A percentile compares a stretch with the other conserved stretches of the same genome.
Conservation (phyloP, 1,140 invertebrate genomes). For the Drosophila fuyamai region DNA sequence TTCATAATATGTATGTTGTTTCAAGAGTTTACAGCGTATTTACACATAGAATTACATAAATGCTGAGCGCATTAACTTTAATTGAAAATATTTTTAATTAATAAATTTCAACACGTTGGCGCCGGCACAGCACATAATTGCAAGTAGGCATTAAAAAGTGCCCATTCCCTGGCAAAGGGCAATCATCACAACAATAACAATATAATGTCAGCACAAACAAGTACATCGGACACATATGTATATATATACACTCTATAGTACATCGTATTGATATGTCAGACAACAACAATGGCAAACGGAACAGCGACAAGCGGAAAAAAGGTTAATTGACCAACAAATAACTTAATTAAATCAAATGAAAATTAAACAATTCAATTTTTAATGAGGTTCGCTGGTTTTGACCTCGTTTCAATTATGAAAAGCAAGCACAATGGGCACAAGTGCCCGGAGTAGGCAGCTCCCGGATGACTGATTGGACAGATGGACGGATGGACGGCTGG, state of each 20-base stretch:
- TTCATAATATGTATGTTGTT: slow-evolving; percentile 40
- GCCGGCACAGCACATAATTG: slow-evolving; percentile 56
- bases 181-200: slow-evolving; percentile 60
- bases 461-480: slow-evolving; percentile 40
- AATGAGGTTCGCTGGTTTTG: slow-evolving; percentile 72
- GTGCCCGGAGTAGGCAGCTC: slow-evolving; percentile 29
- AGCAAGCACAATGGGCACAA: slow-evolving; percentile 47
- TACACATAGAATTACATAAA: slow-evolving; percentile 76
- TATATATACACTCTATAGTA: slow-evolving; percentile 21
- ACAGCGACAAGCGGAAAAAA: slow-evolving; percentile 47
- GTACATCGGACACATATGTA: slow-evolving; percentile 18
- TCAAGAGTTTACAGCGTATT: slow-evolving; percentile 56
- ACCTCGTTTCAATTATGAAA: slow-evolving; percentile 75
- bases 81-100: slow-evolving; percentile 82
- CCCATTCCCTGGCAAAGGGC: slow-evolving; percentile 23
- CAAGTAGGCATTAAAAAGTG: slow-evolving; percentile 59
- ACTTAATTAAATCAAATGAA: slow-evolving; percentile 82
- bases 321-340: slow-evolving; percentile 83
- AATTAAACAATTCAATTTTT: slow-evolving; percentile 82
- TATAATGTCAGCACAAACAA: slow-evolving; percentile 73
- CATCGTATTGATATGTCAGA: slow-evolving; percentile 74
- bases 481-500: slow-evolving; percentile 20
- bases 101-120: slow-evolving; percentile 72
- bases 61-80: slow-evolving; percentile 78
- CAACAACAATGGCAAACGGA: slow-evolving; percentile 53